These are phyloP conservation scores for Bothrops jararaca DNA, from an alignment of 2,113 vertebrate species.

Conservation along the genomic window DNA sequence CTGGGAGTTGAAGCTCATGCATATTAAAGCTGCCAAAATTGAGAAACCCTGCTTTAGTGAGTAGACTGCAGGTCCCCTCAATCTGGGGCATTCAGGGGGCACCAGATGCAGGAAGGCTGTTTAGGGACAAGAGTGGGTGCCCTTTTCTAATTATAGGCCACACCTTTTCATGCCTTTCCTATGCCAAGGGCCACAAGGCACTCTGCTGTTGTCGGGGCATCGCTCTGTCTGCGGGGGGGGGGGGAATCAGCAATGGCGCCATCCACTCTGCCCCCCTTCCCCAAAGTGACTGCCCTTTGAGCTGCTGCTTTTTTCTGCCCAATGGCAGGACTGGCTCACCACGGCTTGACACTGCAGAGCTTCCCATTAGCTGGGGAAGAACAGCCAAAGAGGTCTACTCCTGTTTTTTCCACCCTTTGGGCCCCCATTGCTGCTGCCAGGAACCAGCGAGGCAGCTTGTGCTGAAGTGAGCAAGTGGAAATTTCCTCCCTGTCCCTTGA, in stretches of 20 bases:
- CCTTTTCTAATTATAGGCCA: neutral
- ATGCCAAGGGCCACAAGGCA: neutral
- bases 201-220: neutral
- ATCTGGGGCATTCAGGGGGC: neutral
- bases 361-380: neutral
- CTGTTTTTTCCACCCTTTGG: neutral
- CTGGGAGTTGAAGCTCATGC: neutral
- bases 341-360: neutral
- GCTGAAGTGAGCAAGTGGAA: constrained; percentile 53
- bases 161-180: neutral
- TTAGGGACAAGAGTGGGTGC: neutral
- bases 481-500: constrained; percentile 57
- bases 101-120: neutral
- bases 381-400: neutral
- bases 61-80: neutral
- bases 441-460: neutral
- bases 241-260: neutral
- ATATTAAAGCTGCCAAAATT: neutral
- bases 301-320: neutral
- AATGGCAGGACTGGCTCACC: neutral
- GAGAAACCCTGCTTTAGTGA: neutral
- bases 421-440: neutral
- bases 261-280: neutral
- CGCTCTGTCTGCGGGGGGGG: neutral
- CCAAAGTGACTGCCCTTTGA: neutral